These are phyloP conservation scores for Idaea biselata DNA, from an alignment of 2,888 invertebrate genomes.

Conservation along the genomic window DNA sequence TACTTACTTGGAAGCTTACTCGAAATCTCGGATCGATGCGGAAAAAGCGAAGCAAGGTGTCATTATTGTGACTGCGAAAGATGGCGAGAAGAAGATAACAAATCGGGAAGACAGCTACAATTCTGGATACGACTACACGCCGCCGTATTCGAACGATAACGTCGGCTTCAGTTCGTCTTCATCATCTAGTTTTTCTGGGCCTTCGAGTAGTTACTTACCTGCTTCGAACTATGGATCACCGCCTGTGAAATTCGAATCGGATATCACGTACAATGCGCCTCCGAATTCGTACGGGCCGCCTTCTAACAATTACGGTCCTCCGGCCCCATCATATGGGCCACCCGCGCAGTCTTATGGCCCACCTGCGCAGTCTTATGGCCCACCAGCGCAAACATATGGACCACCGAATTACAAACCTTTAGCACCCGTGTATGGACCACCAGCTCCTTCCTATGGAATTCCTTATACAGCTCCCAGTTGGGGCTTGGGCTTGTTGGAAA, in stretches of 20 bases:
- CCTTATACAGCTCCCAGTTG: conserved; percentile 75
- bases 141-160: conserved; percentile 53
- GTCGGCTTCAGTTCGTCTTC: conserved; percentile 56
- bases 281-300: conserved; percentile 57
- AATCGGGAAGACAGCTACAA: conserved; percentile 71
- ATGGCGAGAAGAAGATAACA: conserved; percentile 71
- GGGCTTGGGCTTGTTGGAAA: conserved; percentile 80
- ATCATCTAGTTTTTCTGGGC: conserved; percentile 45
- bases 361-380: conserved; percentile 65
- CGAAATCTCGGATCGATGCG: conserved; percentile 76
- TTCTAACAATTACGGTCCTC: conserved; percentile 64
- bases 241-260: conserved; percentile 58
- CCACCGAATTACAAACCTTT: conserved; percentile 55
- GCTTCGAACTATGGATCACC: conserved; percentile 58
- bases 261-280: conserved; percentile 52
- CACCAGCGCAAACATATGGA: conserved; percentile 62
- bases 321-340: conserved; percentile 60
- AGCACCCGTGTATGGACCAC: conserved; percentile 67
- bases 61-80: conserved; percentile 69
- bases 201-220: conserved; percentile 55
- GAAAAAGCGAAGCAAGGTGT: conserved; percentile 70
- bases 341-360: conserved; percentile 61
- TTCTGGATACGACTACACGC: conserved; percentile 68
- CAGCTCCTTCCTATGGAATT: conserved; percentile 72
- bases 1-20: conserved; percentile 84